These are phyloP conservation scores for Cheilosia vulpina DNA, from an alignment of 2,888 invertebrate species.

Conservation along the genomic window DNA sequence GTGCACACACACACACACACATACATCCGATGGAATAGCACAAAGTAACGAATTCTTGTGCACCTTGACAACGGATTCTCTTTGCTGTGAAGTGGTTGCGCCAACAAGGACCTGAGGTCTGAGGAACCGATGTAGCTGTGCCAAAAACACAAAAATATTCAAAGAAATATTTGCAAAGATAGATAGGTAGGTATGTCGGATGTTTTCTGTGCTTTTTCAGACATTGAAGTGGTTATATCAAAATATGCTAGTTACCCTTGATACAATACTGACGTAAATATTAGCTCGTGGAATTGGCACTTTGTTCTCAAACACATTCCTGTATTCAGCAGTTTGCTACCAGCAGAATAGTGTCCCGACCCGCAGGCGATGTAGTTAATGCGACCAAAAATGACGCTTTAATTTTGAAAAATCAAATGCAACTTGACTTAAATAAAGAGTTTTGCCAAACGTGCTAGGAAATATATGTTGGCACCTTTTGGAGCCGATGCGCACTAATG, in stretches of 20 bases:
- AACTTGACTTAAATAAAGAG: no score
- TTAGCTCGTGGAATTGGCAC: no score
- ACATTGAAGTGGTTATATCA: constrained; percentile 3
- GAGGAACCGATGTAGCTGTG: neutral
- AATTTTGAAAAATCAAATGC: no score
- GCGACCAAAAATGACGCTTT: no score
- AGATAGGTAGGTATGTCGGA: constrained; percentile 9
- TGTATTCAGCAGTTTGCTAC: no score
- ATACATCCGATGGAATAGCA: constrained; percentile 4
- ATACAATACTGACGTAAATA: neutral
- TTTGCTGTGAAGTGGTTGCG: constrained; percentile 57
- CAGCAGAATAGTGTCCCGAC: no score
- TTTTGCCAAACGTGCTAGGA: no score
- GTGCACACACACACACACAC: neutral
- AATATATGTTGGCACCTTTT: no score
- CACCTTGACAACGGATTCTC: constrained; percentile 62
- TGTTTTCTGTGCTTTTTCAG: neutral
- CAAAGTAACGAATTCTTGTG: constrained; percentile 47
- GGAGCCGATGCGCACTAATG: no score
- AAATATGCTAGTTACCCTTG: neutral
- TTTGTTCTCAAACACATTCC: no score
- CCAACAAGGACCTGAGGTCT: neutral
- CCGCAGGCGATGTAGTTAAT: no score
- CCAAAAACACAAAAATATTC: neutral
- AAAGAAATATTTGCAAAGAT: constrained; percentile 20